Base-by-base conservation (phyloP, 2,797 vertebrate species). In the Australoheros facetus region DNA sequence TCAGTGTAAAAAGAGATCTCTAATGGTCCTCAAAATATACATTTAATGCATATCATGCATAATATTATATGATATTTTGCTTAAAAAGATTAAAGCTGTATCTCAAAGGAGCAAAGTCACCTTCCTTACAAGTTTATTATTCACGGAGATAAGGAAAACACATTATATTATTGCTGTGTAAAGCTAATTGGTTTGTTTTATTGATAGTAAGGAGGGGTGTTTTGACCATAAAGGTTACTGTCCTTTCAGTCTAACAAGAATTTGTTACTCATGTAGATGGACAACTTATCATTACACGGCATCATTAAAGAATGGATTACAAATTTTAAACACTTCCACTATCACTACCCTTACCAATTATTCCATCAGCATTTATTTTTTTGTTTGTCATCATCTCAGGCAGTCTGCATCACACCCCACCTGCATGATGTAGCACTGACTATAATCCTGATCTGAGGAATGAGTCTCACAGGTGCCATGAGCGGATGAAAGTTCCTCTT, bases 401-500 rank as follows among this genome's bases (percentile, higher is more conserved):
- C 96, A 0, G 97, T 99, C 58, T 99, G 98, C n/a, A 0, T 32
- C 32, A 99, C 98, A 17, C 97, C 98, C 9, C 96, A 97, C 1
- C 95, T 99, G 62, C 98, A 97, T 1, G 99, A 98, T 4, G 0
- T 98, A 0, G 97, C 99, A 23, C 94, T 99, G 17, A 97, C 95
- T 74, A 97, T 99, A 90, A 99, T 99, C 90, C 95, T 99, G 78
- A 95, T 99, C 82, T 94, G 97, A 3, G 97, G 97, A 48, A 90
- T 98, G 84, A 98, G 32, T 97, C 93, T 99, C 58, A 97, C 97
- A 91, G 98, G 98, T 0, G 95, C 98, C 8, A 62, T 95, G 66
- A 96, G 4, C 0, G 97, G 98, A 80, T 93, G 99, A 14, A 77
- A 89, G 58, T 98, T 95, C 83, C 97, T 99, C 80, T 98, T 99